Conservation (phyloP, 2,888 invertebrate species). For the Tenodera sinensis region DNA sequence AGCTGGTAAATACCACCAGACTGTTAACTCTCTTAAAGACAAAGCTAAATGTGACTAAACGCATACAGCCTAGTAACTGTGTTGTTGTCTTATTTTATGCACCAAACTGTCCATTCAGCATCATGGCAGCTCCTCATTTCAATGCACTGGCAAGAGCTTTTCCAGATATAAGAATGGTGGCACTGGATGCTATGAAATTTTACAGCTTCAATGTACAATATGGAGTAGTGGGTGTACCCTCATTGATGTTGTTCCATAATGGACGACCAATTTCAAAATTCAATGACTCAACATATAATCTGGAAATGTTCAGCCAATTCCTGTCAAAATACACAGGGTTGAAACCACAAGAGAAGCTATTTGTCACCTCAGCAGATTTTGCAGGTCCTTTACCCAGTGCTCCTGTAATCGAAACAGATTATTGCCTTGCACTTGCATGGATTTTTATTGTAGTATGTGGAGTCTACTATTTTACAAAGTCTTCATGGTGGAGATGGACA, state of each 20-base stretch:
- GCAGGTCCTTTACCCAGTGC: constrained; percentile 75
- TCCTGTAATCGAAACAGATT: constrained; percentile 75
- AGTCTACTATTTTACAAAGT: constrained; percentile 71
- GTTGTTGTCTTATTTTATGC: constrained; percentile 85
- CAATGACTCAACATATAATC: constrained; percentile 75
- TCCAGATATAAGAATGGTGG: constrained; percentile 81
- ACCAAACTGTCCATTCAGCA: constrained; percentile 85
- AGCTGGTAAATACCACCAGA: constrained; percentile 65
- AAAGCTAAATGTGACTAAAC: constrained; percentile 61
- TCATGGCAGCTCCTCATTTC: constrained; percentile 82
- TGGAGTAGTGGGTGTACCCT: constrained; percentile 87
- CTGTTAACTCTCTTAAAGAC: constrained; percentile 63
- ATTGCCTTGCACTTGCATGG: constrained; percentile 81
- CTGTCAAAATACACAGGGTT: constrained; percentile 64
- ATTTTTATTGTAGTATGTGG: constrained; percentile 72
- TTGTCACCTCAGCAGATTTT: constrained; percentile 72
- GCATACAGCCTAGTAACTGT: constrained; percentile 63
- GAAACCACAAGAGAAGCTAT: constrained; percentile 57
- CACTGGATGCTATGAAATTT: constrained; percentile 81
- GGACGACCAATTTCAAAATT: constrained; percentile 80
- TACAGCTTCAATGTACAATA: constrained; percentile 83
- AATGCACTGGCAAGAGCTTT: constrained; percentile 87
- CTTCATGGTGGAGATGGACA: constrained; percentile 72
- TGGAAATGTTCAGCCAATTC: constrained; percentile 75
- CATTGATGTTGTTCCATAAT: constrained; percentile 84